Evolutionary conservation across 2,888 invertebrate species (phyloP), one percentile per base, ranked within the genome.

Genomic region (Cryptocheilus praepositus): DNA sequence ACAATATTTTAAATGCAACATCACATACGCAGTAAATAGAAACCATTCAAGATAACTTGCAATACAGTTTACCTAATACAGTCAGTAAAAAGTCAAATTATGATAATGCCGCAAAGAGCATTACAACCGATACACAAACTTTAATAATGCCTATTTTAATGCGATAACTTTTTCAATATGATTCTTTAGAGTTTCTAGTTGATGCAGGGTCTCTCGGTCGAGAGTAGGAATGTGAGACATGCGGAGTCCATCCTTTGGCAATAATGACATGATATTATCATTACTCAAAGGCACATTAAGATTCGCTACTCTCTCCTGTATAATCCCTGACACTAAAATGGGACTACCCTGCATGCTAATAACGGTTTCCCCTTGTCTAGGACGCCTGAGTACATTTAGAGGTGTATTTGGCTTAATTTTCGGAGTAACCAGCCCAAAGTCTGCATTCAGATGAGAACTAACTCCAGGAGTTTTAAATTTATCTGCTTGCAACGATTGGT

Each of bases 291-390:
- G 91, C n/a, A 94, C 93, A 85, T 93, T 93, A 77, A 93, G 91
- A 85, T 92, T 93, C 0, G 93, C 92, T 70, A 90, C 90, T 45
- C 90, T 90, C 18, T 92, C 91, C 0, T 89, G 86, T 59, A 83
- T 28, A 0, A 87, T 74, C 11, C 89, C 80, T 0, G 92, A 91
- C 53, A 92, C 92, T 86, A 93, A 88, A 52, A 93, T 89, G 0
- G 93, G 93, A 61, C 93, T 93, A 7, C 93, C 93, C 4, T 92
- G 91, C 90, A 93, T 91, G 65, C 93, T 93, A 2, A 93, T 89
- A 8, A 92, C 93, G 90, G 92, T 91, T 89, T 94, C 94, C 0
- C 93, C 93, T 71, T 90, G 90, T 1, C 91, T 90, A 36, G 93
- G 93, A 74, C 91, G 89, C 25, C 94, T 89, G 19, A 93, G 86